Evolutionary conservation across 2,797 vertebrate species (phyloP), one percentile per base, ranked within the genome.

Genomic region (Syngnathus acus): DNA sequence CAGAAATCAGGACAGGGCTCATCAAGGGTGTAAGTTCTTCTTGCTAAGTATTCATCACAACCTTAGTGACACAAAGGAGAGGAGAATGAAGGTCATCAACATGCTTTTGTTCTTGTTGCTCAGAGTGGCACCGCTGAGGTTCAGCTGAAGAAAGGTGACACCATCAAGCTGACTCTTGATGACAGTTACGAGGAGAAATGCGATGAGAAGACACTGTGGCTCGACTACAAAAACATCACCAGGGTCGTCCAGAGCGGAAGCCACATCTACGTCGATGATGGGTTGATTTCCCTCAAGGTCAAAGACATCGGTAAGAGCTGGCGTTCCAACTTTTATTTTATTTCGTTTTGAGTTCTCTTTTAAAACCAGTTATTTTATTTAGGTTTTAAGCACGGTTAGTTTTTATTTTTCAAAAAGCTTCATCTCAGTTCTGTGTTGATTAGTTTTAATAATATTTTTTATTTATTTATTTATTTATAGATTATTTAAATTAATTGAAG

Each of bases 1-100:
- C 97, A 62, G 97, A 99, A 92, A 99, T 99, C 87, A 90, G 97
- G 79, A 99, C 97, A 11, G 97, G 97, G 77, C 96, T 99, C 59
- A 98, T 99, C 88, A 97, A 95, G 78, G 97, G 97, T 63, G 97
- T 99, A 82, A 94, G 96, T 92, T 82, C 64, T 39, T 48, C 13
- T 16, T 39, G 16, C 26, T 9, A 38, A 13, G 65, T 9, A 63
- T 51, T 62, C 2, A 1, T 19, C 5, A 48, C 59, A 43, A 10
- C 39, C 9, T 61, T 10, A 13, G 3, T 6, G 60, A 26, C 17
- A 0, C 47, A 51, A 51, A 51, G 2, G 19, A 51, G 19, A 26
- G 0, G 14, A 26, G 21, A 42, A 39, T 37, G 57, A 60, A n/a
- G 37, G 37, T 40, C 58, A n/a, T 9, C 16, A 8, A 3, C 23